A percentile compares a stretch with the other conserved stretches of the same genome.
Evolutionary conservation across 2,113 vertebrate genomes (phyloP).

Genomic region (Ivindomyrus marchei): DNA sequence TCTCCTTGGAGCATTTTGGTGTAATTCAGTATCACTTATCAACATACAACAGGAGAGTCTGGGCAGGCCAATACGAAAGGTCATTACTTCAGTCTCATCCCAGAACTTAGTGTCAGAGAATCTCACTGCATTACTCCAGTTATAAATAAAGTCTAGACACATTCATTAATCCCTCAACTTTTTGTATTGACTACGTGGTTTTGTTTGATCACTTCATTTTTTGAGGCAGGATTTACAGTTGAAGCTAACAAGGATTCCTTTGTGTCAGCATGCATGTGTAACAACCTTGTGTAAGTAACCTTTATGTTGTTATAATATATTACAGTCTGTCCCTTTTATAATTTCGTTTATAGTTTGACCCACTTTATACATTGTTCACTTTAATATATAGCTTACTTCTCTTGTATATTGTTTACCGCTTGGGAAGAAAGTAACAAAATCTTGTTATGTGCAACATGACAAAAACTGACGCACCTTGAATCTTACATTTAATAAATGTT

Average conservation of each 20-base stretch:
- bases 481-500: neutral
- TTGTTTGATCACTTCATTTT: neutral
- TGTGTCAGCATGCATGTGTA: neutral
- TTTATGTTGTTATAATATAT: neutral
- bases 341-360: neutral
- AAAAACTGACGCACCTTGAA: neutral
- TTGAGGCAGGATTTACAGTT: neutral
- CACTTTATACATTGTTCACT: neutral
- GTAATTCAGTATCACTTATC: neutral
- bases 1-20: neutral
- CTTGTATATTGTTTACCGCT: neutral
- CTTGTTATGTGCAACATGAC: neutral
- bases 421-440: neutral
- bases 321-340: neutral
- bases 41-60: neutral
- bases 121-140: neutral
- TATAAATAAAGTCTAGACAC: neutral
- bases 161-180: neutral
- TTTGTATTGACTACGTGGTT: neutral
- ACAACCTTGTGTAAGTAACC: neutral
- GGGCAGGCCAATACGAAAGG: neutral
- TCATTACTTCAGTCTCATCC: neutral
- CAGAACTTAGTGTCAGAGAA: neutral
- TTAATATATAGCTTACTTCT: neutral
- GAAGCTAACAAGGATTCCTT: neutral